Conservation (phyloP, 2,113 vertebrate species). For the Sialia sialis region DNA sequence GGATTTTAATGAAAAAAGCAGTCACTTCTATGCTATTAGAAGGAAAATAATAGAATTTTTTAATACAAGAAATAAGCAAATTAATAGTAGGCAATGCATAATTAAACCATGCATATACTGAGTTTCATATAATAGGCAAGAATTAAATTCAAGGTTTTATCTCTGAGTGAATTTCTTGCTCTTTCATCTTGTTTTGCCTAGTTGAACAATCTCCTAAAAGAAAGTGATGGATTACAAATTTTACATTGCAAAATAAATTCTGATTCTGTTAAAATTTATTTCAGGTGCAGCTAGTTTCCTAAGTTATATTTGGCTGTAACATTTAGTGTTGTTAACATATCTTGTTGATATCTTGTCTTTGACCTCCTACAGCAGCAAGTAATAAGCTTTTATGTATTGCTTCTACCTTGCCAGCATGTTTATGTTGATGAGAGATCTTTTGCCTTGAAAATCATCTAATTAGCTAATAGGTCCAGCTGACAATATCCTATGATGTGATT, state of each 20-base stretch:
- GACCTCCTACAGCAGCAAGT: background rate
- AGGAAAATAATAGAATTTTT: background rate
- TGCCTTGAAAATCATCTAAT: background rate
- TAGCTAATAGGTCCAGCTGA: background rate
- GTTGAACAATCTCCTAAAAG: background rate
- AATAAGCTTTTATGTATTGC: background rate
- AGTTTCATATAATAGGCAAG: background rate
- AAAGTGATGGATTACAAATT: background rate
- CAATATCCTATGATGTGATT: background rate
- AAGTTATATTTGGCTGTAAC: background rate
- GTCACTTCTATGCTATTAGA: background rate
- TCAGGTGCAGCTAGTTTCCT: background rate
- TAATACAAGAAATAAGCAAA: background rate
- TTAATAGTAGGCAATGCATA: background rate
- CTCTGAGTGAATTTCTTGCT: background rate
- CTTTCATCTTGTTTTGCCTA: background rate
- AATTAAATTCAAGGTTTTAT: background rate
- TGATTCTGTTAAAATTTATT: background rate
- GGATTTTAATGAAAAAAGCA: background rate
- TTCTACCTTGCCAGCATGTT: background rate
- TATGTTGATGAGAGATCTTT: background rate
- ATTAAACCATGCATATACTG: background rate
- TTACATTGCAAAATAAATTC: background rate
- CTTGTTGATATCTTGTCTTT: background rate
- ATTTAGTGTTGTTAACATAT: background rate